These are phyloP conservation scores for Poeciliopsis retropinna DNA, from an alignment of 2,113 vertebrate species.

Conservation along the genomic window DNA sequence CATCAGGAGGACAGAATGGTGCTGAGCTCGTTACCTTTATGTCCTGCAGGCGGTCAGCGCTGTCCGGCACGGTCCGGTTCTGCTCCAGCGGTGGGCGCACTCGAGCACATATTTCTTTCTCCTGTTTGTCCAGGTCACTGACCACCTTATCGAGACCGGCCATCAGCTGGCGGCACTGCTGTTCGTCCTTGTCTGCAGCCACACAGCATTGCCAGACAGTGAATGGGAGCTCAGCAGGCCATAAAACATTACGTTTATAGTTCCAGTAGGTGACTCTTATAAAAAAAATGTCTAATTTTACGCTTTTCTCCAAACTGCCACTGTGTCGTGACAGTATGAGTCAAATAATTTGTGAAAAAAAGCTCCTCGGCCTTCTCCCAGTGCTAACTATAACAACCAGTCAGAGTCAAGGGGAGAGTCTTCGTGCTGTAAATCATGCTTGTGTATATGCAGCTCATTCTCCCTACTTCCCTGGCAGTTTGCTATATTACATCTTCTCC, in stretches of 20 bases:
- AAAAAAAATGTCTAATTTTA: too few relatives aligned
- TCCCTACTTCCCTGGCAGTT: too few relatives aligned
- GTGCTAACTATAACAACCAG: too few relatives aligned
- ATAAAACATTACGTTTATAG: not conserved
- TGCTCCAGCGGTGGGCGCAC: conserved; percentile 92
- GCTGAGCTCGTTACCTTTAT: conserved; percentile 80
- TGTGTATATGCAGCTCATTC: too few relatives aligned
- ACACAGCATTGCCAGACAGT: not conserved
- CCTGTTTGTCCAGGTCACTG: conserved; percentile 90
- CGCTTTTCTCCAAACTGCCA: too few relatives aligned
- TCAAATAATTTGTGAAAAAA: too few relatives aligned
- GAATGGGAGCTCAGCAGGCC: not conserved
- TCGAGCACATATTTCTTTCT: conserved; percentile 86
- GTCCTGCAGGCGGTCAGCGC: conserved; percentile 87
- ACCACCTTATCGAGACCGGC: conserved; percentile 90
- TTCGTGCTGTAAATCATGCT: too few relatives aligned
- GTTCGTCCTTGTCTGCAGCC: conserved; percentile 84
- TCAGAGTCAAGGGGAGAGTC: too few relatives aligned
- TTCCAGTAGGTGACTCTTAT: too few relatives aligned
- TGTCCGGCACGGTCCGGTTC: conserved; percentile 89
- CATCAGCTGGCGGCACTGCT: conserved; percentile 91
- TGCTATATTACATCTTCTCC: too few relatives aligned
- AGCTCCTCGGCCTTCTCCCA: too few relatives aligned
- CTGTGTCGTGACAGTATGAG: too few relatives aligned
- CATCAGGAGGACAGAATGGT: not conserved